Percentiles rank a stretch among this genome's conserved stretches.
Evolutionary conservation across 2,113 vertebrate species (phyloP).

Genomic region (Daboia siamensis): DNA sequence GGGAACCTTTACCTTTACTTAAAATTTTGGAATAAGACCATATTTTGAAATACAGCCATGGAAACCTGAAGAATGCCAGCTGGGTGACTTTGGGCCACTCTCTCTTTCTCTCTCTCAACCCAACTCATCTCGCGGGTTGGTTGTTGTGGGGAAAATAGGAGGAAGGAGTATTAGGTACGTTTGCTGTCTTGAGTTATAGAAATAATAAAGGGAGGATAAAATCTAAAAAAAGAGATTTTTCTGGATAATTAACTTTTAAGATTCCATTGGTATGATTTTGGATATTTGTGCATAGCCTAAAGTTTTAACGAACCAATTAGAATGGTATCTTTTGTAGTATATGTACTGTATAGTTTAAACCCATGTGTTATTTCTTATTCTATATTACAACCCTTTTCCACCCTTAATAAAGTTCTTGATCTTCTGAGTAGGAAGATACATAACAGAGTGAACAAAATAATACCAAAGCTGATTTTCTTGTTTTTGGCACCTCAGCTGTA

Average conservation of each 20-base stretch:
- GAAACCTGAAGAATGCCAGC: not conserved
- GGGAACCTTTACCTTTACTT: not conserved
- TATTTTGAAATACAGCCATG: not conserved
- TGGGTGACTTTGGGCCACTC: not conserved
- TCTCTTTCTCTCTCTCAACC: not conserved
- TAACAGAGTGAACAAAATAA: slow-evolving; percentile 46
- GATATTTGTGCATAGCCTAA: slow-evolving; percentile 5
- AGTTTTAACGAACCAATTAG: not conserved
- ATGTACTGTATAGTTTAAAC: slow-evolving; percentile 22
- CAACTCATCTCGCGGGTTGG: not conserved
- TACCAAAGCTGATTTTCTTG: slow-evolving; percentile 49
- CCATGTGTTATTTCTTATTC: slow-evolving; percentile 32
- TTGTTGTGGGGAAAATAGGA: not conserved
- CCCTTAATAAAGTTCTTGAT: not conserved
- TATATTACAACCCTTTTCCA: not conserved
- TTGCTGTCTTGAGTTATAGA: not conserved
- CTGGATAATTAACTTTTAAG: not conserved
- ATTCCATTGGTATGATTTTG: not conserved
- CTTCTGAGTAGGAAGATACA: slow-evolving; percentile 38
- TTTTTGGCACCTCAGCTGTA: slow-evolving; percentile 37
- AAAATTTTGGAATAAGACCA: not conserved
- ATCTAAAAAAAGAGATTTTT: not conserved
- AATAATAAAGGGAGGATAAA: not conserved
- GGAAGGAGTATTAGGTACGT: not conserved
- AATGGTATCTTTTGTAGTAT: not conserved